Percentiles rank a stretch among this genome's conserved stretches.
These are phyloP conservation scores for Cairina moschata DNA, from an alignment of 2,113 vertebrate species.

Conservation along the genomic window DNA sequence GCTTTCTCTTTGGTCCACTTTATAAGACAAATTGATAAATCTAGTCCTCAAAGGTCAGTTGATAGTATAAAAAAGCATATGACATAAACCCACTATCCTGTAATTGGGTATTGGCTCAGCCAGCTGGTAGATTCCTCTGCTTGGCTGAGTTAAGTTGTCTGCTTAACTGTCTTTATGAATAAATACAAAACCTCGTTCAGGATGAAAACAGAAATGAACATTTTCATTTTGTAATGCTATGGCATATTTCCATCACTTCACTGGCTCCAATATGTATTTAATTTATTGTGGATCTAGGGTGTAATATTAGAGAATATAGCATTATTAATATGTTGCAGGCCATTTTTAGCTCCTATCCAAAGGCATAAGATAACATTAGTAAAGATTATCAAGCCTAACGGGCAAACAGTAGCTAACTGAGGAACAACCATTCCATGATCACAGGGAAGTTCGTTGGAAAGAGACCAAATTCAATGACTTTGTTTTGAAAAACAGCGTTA, in stretches of 20 bases:
- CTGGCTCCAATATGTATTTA: accelerated
- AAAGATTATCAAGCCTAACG: neutral
- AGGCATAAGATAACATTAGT: neutral
- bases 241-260: neutral
- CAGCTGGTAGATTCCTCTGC: neutral
- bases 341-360: neutral
- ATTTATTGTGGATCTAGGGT: neutral
- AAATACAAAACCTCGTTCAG: neutral
- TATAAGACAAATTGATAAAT: conserved; percentile 26
- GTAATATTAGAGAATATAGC: neutral
- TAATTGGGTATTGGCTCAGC: neutral
- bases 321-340: neutral
- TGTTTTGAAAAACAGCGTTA: conserved; percentile 2
- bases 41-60: neutral
- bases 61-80: neutral
- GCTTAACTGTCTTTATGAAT: neutral
- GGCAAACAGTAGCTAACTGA: neutral
- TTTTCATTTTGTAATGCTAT: neutral
- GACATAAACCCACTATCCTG: neutral
- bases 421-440: neutral
- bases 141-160: neutral
- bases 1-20: neutral
- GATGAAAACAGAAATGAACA: neutral
- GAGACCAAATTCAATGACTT: conserved; percentile 8
- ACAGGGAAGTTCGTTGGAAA: neutral